Evolutionary conservation across 1,140 invertebrate genomes (phyloP), one percentile per base, ranked within the genome.

Genomic region (Papilio machaon): DNA sequence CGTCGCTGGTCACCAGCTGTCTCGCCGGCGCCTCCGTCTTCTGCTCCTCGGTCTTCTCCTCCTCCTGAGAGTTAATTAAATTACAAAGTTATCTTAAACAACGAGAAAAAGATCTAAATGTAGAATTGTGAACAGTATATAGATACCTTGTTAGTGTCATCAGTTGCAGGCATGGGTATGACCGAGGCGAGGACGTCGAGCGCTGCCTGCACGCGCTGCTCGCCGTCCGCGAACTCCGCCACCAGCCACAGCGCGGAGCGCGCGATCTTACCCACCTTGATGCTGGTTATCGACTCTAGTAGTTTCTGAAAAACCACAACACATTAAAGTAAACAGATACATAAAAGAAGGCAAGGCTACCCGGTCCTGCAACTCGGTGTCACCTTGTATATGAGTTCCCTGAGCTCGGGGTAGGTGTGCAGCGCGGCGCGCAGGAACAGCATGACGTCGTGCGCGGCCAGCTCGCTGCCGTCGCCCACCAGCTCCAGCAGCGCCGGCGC

Each of bases 161-260:
- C 96, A 1, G 96, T 93, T 81, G 96, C 92, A 80, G 96, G 95
- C 88, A 99, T 96, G 60, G 99, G 96, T 11, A 99, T 94, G 46
- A 97, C 96, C 81, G 96, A 95, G 82, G 97, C 96, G 38, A 99
- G 95, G 83, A 96, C 96, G 73, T 95, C 96, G 91, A 99, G 96
- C 0, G 99, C 97, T 80, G 96, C 96, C 80, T 97, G 95, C 47
- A 99, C 98, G 84, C 99, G 97, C 5, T 97, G 95, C 10, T 96
- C 94, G 0, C 95, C 96, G 35, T 97, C 97, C 0, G 98, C 98
- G 92, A 99, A 99, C 95, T 99, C 99, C 47, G 99, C 99, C 52
- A 99, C 95, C 87, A 99, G 99, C 99, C 99, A 99, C n/a, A 99
- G 95, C 3, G 99, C 98, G 7, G 98, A 97, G 82, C 99, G 96